Conservation (phyloP, 2,113 vertebrate genomes). For the Ranitomeya variabilis region DNA sequence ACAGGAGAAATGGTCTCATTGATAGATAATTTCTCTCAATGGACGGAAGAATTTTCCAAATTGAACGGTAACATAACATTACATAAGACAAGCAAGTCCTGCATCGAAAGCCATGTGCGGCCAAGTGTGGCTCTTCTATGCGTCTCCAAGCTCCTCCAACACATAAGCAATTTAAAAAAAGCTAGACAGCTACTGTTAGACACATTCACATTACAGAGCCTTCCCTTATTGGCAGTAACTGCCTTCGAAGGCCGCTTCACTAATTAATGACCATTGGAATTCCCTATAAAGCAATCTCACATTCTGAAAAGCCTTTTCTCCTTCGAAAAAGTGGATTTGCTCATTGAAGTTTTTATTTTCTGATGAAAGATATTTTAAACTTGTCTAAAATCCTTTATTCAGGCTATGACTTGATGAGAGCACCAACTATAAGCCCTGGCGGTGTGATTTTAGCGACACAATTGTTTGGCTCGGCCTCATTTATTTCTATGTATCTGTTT, state of each 20-base stretch:
- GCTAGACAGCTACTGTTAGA: not conserved
- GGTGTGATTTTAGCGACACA: constrained; percentile 1
- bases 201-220: constrained; percentile 15
- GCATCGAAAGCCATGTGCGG: not conserved
- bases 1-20: constrained; percentile 22
- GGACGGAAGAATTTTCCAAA: constrained; percentile 8
- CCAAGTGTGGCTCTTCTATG: not conserved
- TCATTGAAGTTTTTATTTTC: constrained; percentile 26
- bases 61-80: not conserved
- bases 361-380: constrained; percentile 7
- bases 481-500: not conserved
- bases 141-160: constrained; percentile 26
- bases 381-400: not conserved
- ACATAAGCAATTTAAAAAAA: constrained; percentile 8
- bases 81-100: not conserved
- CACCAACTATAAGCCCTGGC: not conserved
- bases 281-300: constrained; percentile 20
- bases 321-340: not conserved
- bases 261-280: constrained; percentile 43
- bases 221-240: constrained; percentile 9
- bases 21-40: constrained; percentile 11
- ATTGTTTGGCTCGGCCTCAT: not conserved
- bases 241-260: constrained; percentile 4
- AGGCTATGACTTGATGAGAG: not conserved
- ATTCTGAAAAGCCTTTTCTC: constrained; percentile 2